A percentile compares a stretch with the other conserved stretches of the same genome.
Conservation (phyloP, 2,888 invertebrate genomes). For the Hirtodrosophila cameraria region DNA sequence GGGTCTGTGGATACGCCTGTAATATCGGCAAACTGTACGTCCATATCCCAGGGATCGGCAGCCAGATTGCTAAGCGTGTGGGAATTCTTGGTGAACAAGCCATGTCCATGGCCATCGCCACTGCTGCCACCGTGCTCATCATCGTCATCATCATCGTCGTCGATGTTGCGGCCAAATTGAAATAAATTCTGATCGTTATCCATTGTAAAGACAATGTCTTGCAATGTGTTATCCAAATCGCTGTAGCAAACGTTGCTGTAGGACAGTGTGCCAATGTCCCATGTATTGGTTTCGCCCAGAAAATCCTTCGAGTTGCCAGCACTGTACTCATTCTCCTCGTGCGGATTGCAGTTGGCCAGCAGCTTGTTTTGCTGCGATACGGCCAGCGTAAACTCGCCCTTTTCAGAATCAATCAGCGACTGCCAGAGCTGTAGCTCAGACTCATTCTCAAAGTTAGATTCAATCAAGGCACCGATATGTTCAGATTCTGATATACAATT, state of each 20-base stretch:
- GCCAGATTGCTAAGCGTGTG: constrained; percentile 58
- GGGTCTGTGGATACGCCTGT: constrained; percentile 47
- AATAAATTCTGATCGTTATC: constrained; percentile 76
- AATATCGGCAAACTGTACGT: constrained; percentile 75
- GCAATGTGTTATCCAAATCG: constrained; percentile 57
- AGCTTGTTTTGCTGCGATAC: constrained; percentile 80
- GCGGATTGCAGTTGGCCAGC: constrained; percentile 83
- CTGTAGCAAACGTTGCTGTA: constrained; percentile 60
- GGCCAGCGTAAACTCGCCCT: constrained; percentile 81
- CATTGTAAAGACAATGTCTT: constrained; percentile 76
- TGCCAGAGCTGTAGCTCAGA: constrained; percentile 85
- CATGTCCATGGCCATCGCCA: constrained; percentile 60
- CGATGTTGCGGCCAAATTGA: constrained; percentile 69
- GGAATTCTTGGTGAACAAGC: constrained; percentile 64
- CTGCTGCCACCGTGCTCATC: constrained; percentile 54
- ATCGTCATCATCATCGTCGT: constrained; percentile 76
- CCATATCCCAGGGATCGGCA: constrained; percentile 79
- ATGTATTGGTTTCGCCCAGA: constrained; percentile 44
- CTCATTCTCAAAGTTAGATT: constrained; percentile 85
- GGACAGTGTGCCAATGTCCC: constrained; percentile 43
- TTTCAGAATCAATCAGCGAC: constrained; percentile 80
- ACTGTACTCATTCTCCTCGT: constrained; percentile 78
- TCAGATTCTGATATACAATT: constrained; percentile 84
- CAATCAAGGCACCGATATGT: constrained; percentile 86
- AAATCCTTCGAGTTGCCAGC: constrained; percentile 76